phyloP scores from a whole-genome alignment of 2,797 vertebrate genomes.

The Calcarius lapponicus region DNA sequence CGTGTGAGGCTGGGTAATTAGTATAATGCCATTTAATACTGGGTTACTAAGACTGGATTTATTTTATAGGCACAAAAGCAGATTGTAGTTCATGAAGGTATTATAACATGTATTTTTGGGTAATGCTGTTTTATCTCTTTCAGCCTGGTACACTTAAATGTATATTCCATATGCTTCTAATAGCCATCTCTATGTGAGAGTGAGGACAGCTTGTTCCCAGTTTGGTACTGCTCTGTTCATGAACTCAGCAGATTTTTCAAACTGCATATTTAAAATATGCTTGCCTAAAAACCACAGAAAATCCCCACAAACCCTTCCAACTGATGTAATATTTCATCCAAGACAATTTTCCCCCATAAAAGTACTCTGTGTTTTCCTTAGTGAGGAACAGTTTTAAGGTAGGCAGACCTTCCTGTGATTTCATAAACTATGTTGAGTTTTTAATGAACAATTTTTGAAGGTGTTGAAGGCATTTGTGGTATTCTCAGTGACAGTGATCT shows the following conservation, averaged over 20 bases:
- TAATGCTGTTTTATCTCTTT: conserved; percentile 45
- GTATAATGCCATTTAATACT: conserved; percentile 39
- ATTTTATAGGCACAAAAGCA: conserved; percentile 35
- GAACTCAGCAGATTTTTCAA: conserved; percentile 16
- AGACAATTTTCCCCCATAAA: neutral
- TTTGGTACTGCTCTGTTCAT: conserved; percentile 19
- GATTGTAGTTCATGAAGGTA: conserved; percentile 27
- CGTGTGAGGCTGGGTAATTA: conserved; percentile 35
- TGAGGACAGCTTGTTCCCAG: conserved; percentile 21
- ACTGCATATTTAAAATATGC: neutral
- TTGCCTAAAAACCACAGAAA: conserved; percentile 22
- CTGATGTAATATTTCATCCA: neutral
- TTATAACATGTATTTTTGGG: conserved; percentile 27
- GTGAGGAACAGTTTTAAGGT: neutral
- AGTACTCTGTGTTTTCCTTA: neutral
- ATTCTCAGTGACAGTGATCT: neutral
- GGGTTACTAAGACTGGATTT: conserved; percentile 33
- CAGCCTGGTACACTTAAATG: neutral
- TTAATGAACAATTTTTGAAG: conserved; percentile 5
- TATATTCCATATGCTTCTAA: conserved; percentile 7
- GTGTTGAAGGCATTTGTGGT: neutral
- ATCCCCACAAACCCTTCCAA: neutral
- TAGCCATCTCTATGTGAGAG: neutral
- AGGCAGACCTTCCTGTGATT: neutral
- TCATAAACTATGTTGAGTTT: neutral